These are phyloP conservation scores for Caerostris extrusa DNA, from an alignment of 1,140 invertebrate genomes.

Conservation along the genomic window DNA sequence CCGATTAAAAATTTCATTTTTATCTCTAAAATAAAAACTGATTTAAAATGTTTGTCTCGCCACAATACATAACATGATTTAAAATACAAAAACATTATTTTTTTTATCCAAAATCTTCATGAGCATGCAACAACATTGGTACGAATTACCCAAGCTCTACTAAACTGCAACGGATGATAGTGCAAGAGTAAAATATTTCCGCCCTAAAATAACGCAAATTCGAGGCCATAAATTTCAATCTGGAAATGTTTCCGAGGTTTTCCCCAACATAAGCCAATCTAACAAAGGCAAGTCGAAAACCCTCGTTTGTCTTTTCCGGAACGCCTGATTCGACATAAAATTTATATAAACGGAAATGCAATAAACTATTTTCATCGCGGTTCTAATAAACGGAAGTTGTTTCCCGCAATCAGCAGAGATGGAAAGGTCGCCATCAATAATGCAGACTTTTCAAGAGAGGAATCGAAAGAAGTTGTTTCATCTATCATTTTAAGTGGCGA, in stretches of 20 bases:
- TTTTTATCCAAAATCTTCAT: not conserved
- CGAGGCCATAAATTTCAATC: constrained; percentile 37
- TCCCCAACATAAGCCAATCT: constrained; percentile 6
- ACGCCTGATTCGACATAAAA: constrained; percentile 4
- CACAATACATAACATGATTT: not conserved
- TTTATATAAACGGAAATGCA: not conserved
- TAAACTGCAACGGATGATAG: constrained; percentile 7
- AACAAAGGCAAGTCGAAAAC: not conserved
- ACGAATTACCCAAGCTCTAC: not conserved
- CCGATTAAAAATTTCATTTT: too few relatives aligned
- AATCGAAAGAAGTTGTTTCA: constrained; percentile 12
- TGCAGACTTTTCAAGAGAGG: constrained; percentile 20
- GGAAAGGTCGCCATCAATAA: constrained; percentile 28
- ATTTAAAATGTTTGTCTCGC: not conserved
- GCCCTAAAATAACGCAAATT: constrained; percentile 3
- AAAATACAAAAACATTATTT: not conserved
- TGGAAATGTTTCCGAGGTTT: not conserved
- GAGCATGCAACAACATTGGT: not conserved
- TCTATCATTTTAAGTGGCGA: constrained; percentile 34
- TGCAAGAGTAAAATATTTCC: not conserved
- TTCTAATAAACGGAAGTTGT: constrained; percentile 29
- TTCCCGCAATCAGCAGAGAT: not conserved
- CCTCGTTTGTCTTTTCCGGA: not conserved
- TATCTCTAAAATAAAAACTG: not conserved
- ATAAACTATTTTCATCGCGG: not conserved